A percentile compares a stretch with the other conserved stretches of the same genome.
Evolutionary conservation across 2,888 invertebrate genomes (phyloP).

Genomic region (Cotesia congregata): DNA sequence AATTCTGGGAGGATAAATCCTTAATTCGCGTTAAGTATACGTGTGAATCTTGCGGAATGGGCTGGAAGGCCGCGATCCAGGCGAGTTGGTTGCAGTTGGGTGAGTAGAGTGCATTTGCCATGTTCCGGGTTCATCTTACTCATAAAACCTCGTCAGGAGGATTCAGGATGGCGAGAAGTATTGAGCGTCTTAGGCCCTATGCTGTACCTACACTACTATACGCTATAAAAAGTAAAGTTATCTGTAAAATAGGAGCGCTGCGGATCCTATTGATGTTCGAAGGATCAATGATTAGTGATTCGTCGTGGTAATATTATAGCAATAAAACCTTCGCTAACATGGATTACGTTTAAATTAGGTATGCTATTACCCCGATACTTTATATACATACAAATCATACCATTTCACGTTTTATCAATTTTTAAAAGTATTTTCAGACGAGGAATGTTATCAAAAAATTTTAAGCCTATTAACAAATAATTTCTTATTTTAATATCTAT

Average conservation of each 20-base stretch:
- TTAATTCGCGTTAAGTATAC: too few relatives aligned
- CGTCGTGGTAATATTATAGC: conserved; percentile 7
- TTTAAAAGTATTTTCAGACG: too few relatives aligned
- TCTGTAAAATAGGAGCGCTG: conserved; percentile 7
- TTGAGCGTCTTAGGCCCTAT: too few relatives aligned
- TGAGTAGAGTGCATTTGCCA: conserved; percentile 1
- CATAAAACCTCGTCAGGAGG: background rate
- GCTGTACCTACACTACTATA: background rate
- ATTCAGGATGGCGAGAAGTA: too few relatives aligned
- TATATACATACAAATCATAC: too few relatives aligned
- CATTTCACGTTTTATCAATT: too few relatives aligned
- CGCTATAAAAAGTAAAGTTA: background rate
- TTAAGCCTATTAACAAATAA: too few relatives aligned
- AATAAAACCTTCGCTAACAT: conserved; percentile 4
- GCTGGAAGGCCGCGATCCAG: background rate
- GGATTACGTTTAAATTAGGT: background rate
- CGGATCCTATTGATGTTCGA: conserved; percentile 7
- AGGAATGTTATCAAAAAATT: too few relatives aligned
- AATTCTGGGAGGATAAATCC: too few relatives aligned
- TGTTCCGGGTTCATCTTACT: conserved; percentile 8
- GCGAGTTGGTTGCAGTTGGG: background rate
- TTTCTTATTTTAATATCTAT: too few relatives aligned
- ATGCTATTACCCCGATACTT: too few relatives aligned
- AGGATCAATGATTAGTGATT: conserved; percentile 7
- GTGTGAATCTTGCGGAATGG: too few relatives aligned